Conservation (phyloP, 2,797 vertebrate genomes). For the Enteromius treurensis region DNA sequence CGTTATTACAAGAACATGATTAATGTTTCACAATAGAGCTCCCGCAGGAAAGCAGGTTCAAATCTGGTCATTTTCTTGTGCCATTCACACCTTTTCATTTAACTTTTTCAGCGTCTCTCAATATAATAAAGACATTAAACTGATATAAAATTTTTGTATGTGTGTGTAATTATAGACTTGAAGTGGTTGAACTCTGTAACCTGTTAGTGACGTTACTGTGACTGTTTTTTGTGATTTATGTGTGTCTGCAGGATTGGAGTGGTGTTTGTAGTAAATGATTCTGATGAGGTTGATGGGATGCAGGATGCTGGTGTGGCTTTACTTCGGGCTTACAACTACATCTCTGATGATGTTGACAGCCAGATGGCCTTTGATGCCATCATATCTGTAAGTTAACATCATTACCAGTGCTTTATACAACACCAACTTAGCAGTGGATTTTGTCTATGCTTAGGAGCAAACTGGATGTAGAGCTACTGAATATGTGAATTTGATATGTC, state of each 20-base stretch:
- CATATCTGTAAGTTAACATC: conserved; percentile 82
- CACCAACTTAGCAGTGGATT: too few relatives aligned
- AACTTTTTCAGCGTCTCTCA: neutral
- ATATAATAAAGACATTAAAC: neutral
- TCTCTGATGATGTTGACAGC: conserved; percentile 88
- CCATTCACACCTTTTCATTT: neutral
- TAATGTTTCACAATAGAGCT: neutral
- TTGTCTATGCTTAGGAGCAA: neutral
- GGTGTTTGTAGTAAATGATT: conserved; percentile 92
- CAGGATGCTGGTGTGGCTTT: conserved; percentile 92
- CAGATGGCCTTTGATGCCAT: conserved; percentile 90
- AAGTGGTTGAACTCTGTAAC: neutral
- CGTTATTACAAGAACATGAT: conserved; percentile 1
- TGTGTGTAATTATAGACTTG: neutral
- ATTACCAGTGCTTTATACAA: neutral
- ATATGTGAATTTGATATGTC: neutral
- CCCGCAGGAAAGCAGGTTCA: neutral
- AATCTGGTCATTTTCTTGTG: neutral
- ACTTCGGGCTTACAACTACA: conserved; percentile 92
- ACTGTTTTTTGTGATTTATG: conserved; percentile 1
- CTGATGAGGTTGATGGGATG: conserved; percentile 89
- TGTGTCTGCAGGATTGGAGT: conserved; percentile 84
- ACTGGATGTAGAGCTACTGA: too few relatives aligned
- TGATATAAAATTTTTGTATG: neutral
- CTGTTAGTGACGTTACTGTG: neutral